Conservation (phyloP, 2,113 vertebrate species). For the Nematolebias whitei region DNA sequence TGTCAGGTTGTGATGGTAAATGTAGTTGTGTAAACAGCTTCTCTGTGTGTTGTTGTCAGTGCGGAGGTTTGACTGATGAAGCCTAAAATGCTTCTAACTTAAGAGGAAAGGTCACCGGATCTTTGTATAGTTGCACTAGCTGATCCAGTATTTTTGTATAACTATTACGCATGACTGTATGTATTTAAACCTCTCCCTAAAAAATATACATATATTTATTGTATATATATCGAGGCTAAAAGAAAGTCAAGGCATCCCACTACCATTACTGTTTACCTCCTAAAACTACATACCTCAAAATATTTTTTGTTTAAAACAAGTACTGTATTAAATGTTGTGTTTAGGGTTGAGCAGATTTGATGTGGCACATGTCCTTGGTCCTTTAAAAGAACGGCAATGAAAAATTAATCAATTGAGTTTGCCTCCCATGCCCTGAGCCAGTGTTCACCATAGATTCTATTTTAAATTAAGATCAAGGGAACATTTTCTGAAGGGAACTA, state of each 20-base stretch:
- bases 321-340: slow-evolving; percentile 67
- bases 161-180: not conserved
- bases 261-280: slow-evolving; percentile 51
- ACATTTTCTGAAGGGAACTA: slow-evolving; percentile 42
- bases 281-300: slow-evolving; percentile 56
- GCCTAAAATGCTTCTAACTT: not conserved
- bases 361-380: slow-evolving; percentile 78
- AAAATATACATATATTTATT: not conserved
- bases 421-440: slow-evolving; percentile 52
- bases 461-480: slow-evolving; percentile 75
- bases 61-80: slow-evolving; percentile 21
- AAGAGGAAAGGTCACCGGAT: slow-evolving; percentile 28
- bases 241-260: slow-evolving; percentile 59
- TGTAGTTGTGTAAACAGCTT: slow-evolving; percentile 24
- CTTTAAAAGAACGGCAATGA: slow-evolving; percentile 74
- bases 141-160: not conserved
- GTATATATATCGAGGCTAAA: slow-evolving; percentile 54
- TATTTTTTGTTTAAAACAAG: slow-evolving; percentile 70
- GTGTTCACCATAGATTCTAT: slow-evolving; percentile 63
- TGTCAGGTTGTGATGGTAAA: slow-evolving; percentile 39
- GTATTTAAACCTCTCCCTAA: not conserved
- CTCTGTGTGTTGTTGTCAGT: slow-evolving; percentile 6
- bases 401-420: slow-evolving; percentile 70
- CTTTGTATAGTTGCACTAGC: slow-evolving; percentile 19
- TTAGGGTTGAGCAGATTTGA: slow-evolving; percentile 68